Evolutionary conservation across 53 echinoderm and acorn worm genomes (phyloP), one percentile per base, ranked within the genome.

Genomic region (Luidia sarsii): DNA sequence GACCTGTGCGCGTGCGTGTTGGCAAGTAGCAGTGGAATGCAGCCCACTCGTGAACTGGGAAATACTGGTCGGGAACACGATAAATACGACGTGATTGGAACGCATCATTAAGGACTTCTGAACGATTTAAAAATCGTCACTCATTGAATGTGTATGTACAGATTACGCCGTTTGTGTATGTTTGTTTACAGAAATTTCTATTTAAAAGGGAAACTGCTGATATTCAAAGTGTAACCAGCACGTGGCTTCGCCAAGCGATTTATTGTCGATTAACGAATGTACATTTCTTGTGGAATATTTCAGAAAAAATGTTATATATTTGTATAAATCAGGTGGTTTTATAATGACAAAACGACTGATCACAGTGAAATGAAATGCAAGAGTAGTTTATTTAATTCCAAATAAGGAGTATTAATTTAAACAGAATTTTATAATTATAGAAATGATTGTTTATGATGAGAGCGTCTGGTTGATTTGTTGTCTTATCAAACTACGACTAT

Each of bases 311-410:
- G 63, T 63, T 41, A 46, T 43, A 67, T 67, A 67, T 67, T 67
- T 67, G 67, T 67, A 67, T 67, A 67, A 67, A 67, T 67, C 27
- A 5, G 45, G 23, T 67, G 24, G 67, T 63, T 41, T 63, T 34
- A 63, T 63, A 63, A 63, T 18, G 18, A 63, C 33, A 13, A 35
- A 34, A 24, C 11, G 41, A 41, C 11, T 41, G 41, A 41, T 63
- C 63, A 63, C 36, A 11, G 63, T 63, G 36, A 63, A 63, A 41
- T 67, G 67, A 67, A 25, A 41, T 39, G 65, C 38, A 65, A 21
- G 21, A n/a, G 7, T 13, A 57, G 28, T 61, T 41, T 25, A 61
- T 61, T 61, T 61, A 61, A 39, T 2, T 67, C 23, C 25, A 43
- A 67, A 11, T 2, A 13, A n/a, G 19, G 63, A 63, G 35, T 63